phyloP scores from a whole-genome alignment of 2,888 invertebrate genomes.

The Ferdinandea cuprea region DNA sequence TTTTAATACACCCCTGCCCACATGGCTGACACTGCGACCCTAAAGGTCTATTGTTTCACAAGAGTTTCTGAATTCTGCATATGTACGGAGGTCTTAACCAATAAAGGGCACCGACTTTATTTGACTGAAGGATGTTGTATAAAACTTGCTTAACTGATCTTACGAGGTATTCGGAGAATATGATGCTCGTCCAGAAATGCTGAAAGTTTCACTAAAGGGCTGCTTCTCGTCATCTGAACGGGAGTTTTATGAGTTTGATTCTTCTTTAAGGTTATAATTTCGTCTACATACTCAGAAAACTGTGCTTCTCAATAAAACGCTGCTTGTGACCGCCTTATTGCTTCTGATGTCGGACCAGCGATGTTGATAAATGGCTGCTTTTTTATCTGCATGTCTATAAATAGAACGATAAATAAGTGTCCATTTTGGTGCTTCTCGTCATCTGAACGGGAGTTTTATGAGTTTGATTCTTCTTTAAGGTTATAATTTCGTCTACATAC shows the following conservation, averaged over 20 bases:
- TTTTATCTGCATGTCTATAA: background rate
- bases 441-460: too few species aligned
- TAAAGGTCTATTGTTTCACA: too few species aligned
- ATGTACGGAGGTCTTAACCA: too few species aligned
- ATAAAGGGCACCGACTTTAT: too few species aligned
- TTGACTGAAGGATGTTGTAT: too few species aligned
- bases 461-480: background rate
- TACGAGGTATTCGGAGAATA: background rate
- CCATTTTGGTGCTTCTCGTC: too few species aligned
- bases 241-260: background rate
- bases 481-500: background rate
- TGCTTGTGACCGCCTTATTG: background rate
- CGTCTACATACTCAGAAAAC: background rate
- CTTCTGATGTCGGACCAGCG: background rate
- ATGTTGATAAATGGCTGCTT: background rate
- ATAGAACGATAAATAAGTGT: too few species aligned
- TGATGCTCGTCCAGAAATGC: background rate
- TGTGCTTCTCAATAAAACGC: background rate
- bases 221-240: too few species aligned
- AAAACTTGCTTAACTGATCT: too few species aligned
- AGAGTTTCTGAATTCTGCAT: too few species aligned
- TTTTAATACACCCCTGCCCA: too few species aligned
- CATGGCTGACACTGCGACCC: too few species aligned
- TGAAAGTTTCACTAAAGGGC: background rate
- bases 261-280: background rate